Evolutionary conservation across 1,140 invertebrate species (phyloP), one percentile per base, ranked within the genome.

Genomic region (Drosophila leontia): DNA sequence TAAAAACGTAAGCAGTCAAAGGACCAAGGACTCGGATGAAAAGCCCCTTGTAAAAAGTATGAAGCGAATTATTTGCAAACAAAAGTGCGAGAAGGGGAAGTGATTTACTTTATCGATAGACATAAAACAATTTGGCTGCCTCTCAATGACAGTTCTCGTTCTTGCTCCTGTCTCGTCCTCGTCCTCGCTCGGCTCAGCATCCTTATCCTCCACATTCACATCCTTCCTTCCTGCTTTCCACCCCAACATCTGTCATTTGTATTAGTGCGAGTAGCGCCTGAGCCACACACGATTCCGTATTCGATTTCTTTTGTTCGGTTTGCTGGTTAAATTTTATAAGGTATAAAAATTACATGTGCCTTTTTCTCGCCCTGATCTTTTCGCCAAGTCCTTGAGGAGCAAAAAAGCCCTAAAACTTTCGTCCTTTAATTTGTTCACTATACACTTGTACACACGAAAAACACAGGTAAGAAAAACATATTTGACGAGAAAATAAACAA

Each of bases 71-170:
- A 81, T 80, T 75, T 65, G 72, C 71, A 76, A 76, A 76, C 71
- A 75, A 76, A 69, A 76, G 72, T 76, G 72, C 72, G 69, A 56
- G 72, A 42, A 58, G 67, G 78, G 74, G 63, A 81, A 85, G 74
- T 81, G 74, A 86, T 85, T 85, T 85, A 74, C 82, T 81, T 81
- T 86, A 85, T 85, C 82, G 75, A 86, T 82, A 81, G 78, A 75
- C 82, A 85, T 82, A 86, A 85, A 85, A 86, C 82, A 85, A 85
- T 85, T 85, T 85, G 82, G 78, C 61, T 69, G 58, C 39, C 58
- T 51, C 51, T 42, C 42, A 72, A 67, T 67, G 44, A 80, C 51
- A 55, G 37, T 57, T 50, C 61, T 74, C 44, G 15, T 23, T 64
- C 50, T 11, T 34, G 59, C 26, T 47, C 23, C 64, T 19, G 12